phyloP scores from a whole-genome alignment of 2,797 vertebrate species.

The Sebastes umbrosus region DNA sequence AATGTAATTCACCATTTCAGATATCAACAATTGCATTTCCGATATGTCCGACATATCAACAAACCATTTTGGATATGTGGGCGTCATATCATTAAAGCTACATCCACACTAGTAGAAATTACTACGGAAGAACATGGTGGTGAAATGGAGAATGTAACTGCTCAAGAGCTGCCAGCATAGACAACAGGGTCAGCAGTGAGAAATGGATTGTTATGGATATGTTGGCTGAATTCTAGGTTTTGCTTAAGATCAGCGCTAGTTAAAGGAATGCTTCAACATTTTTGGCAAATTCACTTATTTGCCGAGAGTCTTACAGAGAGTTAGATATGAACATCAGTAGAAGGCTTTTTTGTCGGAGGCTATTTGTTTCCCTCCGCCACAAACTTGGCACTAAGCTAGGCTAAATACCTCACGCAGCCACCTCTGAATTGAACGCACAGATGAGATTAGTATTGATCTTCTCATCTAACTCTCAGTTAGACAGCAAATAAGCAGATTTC shows the following conservation, averaged over 20 bases:
- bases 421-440: background rate
- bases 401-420: slow-evolving; percentile 36
- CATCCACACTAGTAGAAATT: too few relatives aligned
- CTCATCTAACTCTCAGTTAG: slow-evolving; percentile 18
- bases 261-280: background rate
- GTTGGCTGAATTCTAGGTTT: background rate
- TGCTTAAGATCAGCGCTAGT: background rate
- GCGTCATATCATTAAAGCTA: background rate
- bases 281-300: background rate
- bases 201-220: background rate
- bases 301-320: background rate
- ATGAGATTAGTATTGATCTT: slow-evolving; percentile 41
- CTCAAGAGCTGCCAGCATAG: too few relatives aligned
- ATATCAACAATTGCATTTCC: background rate
- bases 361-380: background rate
- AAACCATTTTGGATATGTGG: background rate
- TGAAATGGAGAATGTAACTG: too few relatives aligned
- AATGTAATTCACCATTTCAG: background rate
- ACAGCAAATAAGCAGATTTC: slow-evolving; percentile 22
- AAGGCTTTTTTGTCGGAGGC: background rate
- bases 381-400: background rate
- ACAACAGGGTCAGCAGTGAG: too few relatives aligned
- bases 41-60: background rate
- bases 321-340: background rate
- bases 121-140: too few relatives aligned